Evolutionary conservation across 2,113 vertebrate species (phyloP).

Genomic region (Ameiurus melas): DNA sequence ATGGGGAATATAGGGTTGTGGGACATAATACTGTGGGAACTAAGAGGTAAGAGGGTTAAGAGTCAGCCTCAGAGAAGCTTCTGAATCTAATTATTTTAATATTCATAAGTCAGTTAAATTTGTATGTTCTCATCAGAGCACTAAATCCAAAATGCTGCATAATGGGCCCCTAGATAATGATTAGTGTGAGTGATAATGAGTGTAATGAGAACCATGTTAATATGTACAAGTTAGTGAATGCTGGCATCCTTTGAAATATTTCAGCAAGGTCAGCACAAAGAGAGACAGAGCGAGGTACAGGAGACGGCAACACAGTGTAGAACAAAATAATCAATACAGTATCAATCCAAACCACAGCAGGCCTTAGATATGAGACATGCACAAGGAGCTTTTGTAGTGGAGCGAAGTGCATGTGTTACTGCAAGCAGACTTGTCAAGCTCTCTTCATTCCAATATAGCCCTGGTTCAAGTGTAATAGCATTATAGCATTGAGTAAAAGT

Average conservation of each 20-base stretch:
- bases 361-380: neutral
- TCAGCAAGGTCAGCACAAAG: slow-evolving; percentile 68
- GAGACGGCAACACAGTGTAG: slow-evolving; percentile 41
- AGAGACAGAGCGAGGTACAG: slow-evolving; percentile 33
- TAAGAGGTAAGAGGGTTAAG: no score
- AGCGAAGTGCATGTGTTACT: neutral
- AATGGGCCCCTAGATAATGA: slow-evolving; percentile 73
- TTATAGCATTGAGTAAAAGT: neutral
- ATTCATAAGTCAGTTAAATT: neutral
- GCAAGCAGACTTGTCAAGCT: neutral
- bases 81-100: no score
- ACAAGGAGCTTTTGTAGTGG: neutral
- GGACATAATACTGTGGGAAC: no score
- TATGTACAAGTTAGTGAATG: slow-evolving; percentile 71
- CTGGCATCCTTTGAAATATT: slow-evolving; percentile 69
- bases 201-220: slow-evolving; percentile 74
- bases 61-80: no score
- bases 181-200: slow-evolving; percentile 69
- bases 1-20: no score
- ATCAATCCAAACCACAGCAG: neutral
- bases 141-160: slow-evolving; percentile 57
- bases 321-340: neutral
- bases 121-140: slow-evolving; percentile 43
- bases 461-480: neutral
- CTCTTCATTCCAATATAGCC: neutral